phyloP scores from a whole-genome alignment of 2,113 vertebrate genomes.

The Gobius niger region DNA sequence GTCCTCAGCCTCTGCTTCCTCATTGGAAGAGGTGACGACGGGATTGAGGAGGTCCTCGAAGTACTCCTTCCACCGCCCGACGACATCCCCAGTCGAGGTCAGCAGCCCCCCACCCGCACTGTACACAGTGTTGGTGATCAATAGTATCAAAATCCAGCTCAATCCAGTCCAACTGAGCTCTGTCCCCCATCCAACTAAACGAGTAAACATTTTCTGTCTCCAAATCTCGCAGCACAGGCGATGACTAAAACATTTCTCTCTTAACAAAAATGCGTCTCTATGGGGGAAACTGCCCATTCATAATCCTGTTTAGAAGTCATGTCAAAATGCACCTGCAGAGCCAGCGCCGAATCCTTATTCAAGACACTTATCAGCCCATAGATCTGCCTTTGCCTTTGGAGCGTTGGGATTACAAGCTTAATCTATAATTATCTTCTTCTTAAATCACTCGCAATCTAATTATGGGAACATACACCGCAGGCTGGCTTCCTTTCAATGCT shows the following conservation, averaged over 20 bases:
- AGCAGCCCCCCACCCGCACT: too few species aligned
- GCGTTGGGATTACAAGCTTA: conserved; percentile 61
- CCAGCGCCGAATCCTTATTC: conserved; percentile 32
- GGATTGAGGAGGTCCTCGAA: too few species aligned
- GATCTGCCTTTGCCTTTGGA: conserved; percentile 52
- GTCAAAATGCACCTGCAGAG: conserved; percentile 32
- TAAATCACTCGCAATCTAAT: conserved; percentile 66
- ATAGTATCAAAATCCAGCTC: too few species aligned
- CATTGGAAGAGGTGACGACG: too few species aligned
- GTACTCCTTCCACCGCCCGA: too few species aligned
- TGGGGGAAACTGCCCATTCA: conserved; percentile 15
- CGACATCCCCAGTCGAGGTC: too few species aligned
- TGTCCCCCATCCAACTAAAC: background rate
- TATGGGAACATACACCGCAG: conserved; percentile 38
- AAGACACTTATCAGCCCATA: conserved; percentile 40
- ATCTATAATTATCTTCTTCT: conserved; percentile 63
- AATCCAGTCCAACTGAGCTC: background rate
- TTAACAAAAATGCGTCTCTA: conserved; percentile 18
- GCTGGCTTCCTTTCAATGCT: conserved; percentile 24
- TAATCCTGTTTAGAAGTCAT: conserved; percentile 30
- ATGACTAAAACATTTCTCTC: conserved; percentile 33
- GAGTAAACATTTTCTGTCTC: conserved; percentile 3
- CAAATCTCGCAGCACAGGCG: conserved; percentile 17
- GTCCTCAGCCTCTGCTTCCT: too few species aligned
- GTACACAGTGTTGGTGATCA: too few species aligned